phyloP scores from a whole-genome alignment of 2,888 invertebrate genomes.

The Andrena chrysosceles region DNA sequence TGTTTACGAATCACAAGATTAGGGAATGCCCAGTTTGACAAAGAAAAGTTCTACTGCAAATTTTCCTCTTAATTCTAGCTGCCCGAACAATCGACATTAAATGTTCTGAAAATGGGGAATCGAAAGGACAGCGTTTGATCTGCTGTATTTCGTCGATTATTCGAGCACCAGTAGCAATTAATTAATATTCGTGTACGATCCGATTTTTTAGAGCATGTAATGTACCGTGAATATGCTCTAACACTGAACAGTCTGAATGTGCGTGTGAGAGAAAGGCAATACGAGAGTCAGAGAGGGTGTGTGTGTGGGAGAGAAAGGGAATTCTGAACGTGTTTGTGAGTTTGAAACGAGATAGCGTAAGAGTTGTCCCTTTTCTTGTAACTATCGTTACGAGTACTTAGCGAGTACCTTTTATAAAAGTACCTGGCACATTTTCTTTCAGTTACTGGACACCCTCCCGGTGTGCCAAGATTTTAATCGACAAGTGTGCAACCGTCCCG shows the following conservation, averaged over 20 bases:
- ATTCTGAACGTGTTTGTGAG: conserved; percentile 39
- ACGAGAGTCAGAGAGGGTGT: conserved; percentile 23
- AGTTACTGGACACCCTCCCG: conserved; percentile 99
- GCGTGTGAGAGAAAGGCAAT: conserved; percentile 39
- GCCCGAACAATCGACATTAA: conserved; percentile 63
- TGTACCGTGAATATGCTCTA: conserved; percentile 82
- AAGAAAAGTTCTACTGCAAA: conserved; percentile 84
- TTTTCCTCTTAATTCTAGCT: conserved; percentile 73
- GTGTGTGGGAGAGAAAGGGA: conserved; percentile 44
- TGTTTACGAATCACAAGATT: conserved; percentile 37
- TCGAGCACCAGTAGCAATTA: conserved; percentile 80
- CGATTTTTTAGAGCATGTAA: conserved; percentile 83
- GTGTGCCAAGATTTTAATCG: conserved; percentile 99
- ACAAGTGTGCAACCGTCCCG: conserved; percentile 97
- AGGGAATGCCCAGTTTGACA: conserved; percentile 72
- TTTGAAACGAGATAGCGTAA: conserved; percentile 61
- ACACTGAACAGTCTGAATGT: conserved; percentile 78
- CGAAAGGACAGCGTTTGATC: not conserved
- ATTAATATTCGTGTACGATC: conserved; percentile 81
- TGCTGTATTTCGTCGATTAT: conserved; percentile 68
- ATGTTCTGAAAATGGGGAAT: not conserved
- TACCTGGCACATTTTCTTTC: conserved; percentile 87
- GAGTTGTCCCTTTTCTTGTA: conserved; percentile 61
- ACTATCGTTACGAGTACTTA: conserved; percentile 41
- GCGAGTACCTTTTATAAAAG: conserved; percentile 72